Base-by-base conservation (phyloP, 2,113 vertebrate genomes). In the Nycticebus coucang region DNA sequence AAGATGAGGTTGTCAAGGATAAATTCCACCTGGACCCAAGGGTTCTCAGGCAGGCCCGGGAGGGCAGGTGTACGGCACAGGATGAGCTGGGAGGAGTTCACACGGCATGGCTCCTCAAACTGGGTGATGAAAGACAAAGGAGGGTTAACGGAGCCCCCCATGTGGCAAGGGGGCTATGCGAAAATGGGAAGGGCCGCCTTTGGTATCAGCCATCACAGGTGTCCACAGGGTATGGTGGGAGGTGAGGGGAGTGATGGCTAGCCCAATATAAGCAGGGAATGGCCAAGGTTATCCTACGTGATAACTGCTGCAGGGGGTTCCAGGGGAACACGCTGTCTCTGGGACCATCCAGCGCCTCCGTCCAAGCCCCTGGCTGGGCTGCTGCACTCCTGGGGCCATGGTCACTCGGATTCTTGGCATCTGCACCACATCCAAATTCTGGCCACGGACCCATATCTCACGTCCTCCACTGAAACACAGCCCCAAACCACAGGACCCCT, bases 371-470 rank as follows among this genome's bases (percentile, higher is more conserved):
- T 95, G 74, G 90, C 98, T 97, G 5, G 96, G 98, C 90, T 91
- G 98, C 11, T 94, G 98, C 1, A 97, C 97, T 0, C 95, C 74
- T 0, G 98, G 98, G 55, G 98, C 98, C 94, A 99, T 77, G 0
- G 99, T 99, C 81, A 99, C 99, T 81, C 99, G 98, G 97, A 99
- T 99, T 80, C 98, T 98, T 0, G 99, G 99, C 30, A 98, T 98
- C 98, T 99, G 99, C 8, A 99, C 99, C 95, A 99, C 99, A 74
- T 99, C 99, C 98, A 99, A 96, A 96, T 99, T 99, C 95, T 99
- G 99, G 1, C 99, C 99, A 0, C 82, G 98, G 88, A 99, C 98
- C 59, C 95, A 97, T 96, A 99, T 99, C 91, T 99, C 97, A 74
- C 99, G 99, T 3, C 99, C 99, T 0, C 99, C 99, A 17, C 99